phyloP scores from a whole-genome alignment of 1,140 invertebrate genomes.

The Himalopsyche phryganea region DNA sequence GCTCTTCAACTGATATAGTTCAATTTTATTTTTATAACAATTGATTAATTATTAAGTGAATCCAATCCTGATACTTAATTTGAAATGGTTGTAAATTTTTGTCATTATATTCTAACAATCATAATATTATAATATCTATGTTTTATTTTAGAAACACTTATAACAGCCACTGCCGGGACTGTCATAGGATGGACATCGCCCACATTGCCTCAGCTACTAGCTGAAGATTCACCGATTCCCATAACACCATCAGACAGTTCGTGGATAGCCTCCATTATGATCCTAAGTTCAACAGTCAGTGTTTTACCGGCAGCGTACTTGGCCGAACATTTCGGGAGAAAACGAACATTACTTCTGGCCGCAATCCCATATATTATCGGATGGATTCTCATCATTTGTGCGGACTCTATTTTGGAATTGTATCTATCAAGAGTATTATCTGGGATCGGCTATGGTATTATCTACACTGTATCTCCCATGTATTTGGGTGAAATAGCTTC shows the following conservation, averaged over 20 bases:
- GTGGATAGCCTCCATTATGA: constrained; percentile 60
- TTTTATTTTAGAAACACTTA: constrained; percentile 43
- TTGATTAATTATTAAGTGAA: too few species aligned
- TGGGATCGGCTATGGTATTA: constrained; percentile 66
- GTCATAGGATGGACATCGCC: constrained; percentile 60
- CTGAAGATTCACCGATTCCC: constrained; percentile 45
- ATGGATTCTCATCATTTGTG: constrained; percentile 60
- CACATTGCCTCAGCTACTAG: constrained; percentile 50
- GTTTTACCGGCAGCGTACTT: constrained; percentile 47
- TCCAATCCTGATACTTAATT: too few species aligned
- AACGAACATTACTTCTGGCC: constrained; percentile 60
- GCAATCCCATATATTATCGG: constrained; percentile 61
- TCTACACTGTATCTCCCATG: constrained; percentile 62
- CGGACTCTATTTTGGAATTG: constrained; percentile 47
- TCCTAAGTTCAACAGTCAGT: constrained; percentile 47
- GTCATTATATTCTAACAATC: too few species aligned
- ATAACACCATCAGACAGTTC: constrained; percentile 56
- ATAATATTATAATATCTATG: too few species aligned
- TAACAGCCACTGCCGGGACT: constrained; percentile 49
- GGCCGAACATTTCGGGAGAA: constrained; percentile 60
- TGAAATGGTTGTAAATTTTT: too few species aligned
- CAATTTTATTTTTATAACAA: too few species aligned
- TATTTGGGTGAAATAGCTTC: constrained; percentile 64
- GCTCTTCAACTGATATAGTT: too few species aligned
- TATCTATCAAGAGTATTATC: constrained; percentile 55